These are phyloP conservation scores for Heliconius nattereri DNA, from an alignment of 1,140 invertebrate species.

Conservation along the genomic window DNA sequence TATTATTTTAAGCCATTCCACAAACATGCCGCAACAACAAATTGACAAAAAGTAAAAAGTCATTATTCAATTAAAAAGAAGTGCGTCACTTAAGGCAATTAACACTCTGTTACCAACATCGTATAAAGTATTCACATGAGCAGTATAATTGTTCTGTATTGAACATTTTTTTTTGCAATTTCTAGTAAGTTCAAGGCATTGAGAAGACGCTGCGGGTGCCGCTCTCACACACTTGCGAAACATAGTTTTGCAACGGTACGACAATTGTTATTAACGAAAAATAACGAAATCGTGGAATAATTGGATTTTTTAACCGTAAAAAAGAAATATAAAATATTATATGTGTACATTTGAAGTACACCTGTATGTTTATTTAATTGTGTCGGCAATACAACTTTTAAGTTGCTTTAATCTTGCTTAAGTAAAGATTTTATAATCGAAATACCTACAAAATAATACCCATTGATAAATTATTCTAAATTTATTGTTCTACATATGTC, in stretches of 20 bases:
- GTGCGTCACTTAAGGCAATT: not conserved
- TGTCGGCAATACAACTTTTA: not conserved
- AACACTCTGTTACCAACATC: not conserved
- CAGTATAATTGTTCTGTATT: conserved; percentile 12
- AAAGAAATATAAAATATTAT: not conserved
- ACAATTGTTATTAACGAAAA: conserved; percentile 27
- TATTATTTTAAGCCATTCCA: not conserved
- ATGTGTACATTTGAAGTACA: not conserved
- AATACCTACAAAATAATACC: too few relatives aligned
- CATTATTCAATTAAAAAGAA: not conserved
- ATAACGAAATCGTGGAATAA: conserved; percentile 26
- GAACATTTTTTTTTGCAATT: conserved; percentile 39
- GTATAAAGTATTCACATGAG: not conserved
- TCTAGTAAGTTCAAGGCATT: conserved; percentile 47
- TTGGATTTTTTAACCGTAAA: conserved; percentile 6
- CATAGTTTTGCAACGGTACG: conserved; percentile 18
- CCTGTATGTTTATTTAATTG: not conserved
- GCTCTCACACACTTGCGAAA: conserved; percentile 41
- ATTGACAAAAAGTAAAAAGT: not conserved
- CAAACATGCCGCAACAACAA: not conserved
- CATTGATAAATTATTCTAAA: too few relatives aligned
- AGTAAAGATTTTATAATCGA: not conserved
- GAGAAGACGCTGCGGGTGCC: conserved; percentile 32
- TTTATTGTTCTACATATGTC: not conserved
- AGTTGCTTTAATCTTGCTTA: not conserved